Evolutionary conservation across 2,888 invertebrate genomes (phyloP).

Genomic region (Petrolisthes cinctipes): DNA sequence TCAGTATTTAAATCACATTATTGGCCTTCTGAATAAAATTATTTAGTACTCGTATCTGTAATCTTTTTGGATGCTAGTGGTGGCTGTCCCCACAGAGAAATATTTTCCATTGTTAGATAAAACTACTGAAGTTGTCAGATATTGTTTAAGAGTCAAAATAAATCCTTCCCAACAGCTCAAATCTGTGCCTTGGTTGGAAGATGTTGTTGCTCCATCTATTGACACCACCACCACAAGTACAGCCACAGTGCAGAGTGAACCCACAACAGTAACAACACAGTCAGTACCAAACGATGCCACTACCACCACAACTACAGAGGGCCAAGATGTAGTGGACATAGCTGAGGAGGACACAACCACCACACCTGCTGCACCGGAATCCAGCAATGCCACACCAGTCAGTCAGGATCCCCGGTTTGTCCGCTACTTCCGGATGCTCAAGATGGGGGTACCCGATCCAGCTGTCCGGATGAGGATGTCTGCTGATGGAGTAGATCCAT

Average conservation of each 20-base stretch:
- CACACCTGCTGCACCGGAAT: background rate
- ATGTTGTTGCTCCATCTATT: slow-evolving; percentile 28
- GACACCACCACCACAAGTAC: background rate
- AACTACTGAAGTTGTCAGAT: too few species aligned
- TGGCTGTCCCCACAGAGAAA: too few species aligned
- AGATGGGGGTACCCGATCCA: slow-evolving; percentile 85
- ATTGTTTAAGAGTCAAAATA: too few species aligned
- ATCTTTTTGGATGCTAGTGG: too few species aligned
- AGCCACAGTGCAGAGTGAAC: background rate
- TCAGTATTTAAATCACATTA: too few species aligned
- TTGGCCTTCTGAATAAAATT: too few species aligned
- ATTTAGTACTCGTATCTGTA: too few species aligned
- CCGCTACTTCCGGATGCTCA: slow-evolving; percentile 82
- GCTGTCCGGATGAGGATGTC: slow-evolving; percentile 87
- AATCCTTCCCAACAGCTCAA: slow-evolving; percentile 31
- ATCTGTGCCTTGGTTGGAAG: slow-evolving; percentile 61
- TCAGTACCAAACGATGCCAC: background rate
- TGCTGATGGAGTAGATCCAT: slow-evolving; percentile 84
- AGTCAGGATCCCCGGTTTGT: slow-evolving; percentile 53
- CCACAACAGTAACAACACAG: background rate
- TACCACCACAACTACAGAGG: background rate
- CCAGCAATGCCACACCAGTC: slow-evolving; percentile 27
- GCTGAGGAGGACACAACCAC: background rate
- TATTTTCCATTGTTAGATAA: too few species aligned
- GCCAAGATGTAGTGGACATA: slow-evolving; percentile 29